Percentiles rank a stretch among this genome's conserved stretches.
phyloP scores from a whole-genome alignment of 1,140 invertebrate species.

The Sogatella furcifera region DNA sequence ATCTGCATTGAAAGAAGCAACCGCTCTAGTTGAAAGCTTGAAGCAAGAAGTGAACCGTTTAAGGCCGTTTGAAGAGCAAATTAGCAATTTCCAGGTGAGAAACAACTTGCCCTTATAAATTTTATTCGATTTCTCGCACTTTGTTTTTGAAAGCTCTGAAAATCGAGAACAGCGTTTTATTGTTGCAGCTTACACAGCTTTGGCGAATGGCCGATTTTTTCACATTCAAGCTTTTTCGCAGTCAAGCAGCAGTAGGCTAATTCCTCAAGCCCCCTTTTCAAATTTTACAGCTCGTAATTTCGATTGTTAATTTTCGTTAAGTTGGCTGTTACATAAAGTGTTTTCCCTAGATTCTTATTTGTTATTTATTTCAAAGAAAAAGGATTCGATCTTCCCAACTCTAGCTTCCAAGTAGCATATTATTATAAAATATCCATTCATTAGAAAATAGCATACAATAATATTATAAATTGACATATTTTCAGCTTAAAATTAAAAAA shows the following conservation, averaged over 20 bases:
- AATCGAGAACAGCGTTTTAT: too few species aligned
- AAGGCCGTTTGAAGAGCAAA: constrained; percentile 47
- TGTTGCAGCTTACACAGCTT: too few species aligned
- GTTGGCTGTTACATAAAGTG: too few species aligned
- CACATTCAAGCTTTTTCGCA: not conserved
- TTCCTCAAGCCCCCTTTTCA: not conserved
- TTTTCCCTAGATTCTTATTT: too few species aligned
- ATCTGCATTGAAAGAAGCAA: constrained; percentile 39
- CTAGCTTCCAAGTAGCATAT: not conserved
- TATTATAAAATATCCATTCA: not conserved
- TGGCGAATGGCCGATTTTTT: too few species aligned
- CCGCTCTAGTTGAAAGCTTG: constrained; percentile 43
- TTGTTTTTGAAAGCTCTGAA: too few species aligned
- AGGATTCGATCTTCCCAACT: too few species aligned
- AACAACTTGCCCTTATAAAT: not conserved
- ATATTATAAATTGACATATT: not conserved
- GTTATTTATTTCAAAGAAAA: too few species aligned
- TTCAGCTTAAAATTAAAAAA: not conserved
- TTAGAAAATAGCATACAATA: not conserved
- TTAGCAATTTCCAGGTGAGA: constrained; percentile 50
- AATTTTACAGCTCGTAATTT: not conserved
- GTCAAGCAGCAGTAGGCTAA: not conserved
- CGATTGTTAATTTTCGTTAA: too few species aligned
- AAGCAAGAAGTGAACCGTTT: constrained; percentile 47
- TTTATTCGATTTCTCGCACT: too few species aligned